phyloP scores from a whole-genome alignment of 2,113 vertebrate genomes.

The Cathartes aura region DNA sequence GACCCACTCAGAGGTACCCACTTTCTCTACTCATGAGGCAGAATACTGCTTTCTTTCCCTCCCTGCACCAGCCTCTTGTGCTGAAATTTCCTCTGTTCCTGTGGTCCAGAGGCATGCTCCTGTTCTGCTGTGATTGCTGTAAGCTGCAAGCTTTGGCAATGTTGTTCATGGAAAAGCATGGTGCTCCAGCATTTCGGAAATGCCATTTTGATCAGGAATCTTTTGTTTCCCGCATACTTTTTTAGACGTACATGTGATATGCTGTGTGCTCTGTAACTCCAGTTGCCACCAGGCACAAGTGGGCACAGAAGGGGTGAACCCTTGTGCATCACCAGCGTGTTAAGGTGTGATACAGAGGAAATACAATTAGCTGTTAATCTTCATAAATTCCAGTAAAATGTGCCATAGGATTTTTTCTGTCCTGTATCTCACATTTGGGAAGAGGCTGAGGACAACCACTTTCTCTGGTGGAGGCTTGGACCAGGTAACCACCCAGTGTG shows the following conservation, averaged over 20 bases:
- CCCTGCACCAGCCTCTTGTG: neutral
- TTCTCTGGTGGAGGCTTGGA: neutral
- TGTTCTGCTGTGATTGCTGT: neutral
- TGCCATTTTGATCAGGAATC: neutral
- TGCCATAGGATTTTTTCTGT: neutral
- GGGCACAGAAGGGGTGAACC: neutral
- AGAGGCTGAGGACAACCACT: neutral
- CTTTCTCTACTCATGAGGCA: neutral
- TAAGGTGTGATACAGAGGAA: neutral
- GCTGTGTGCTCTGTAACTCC: neutral
- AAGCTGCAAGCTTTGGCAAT: neutral
- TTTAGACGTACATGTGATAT: neutral
- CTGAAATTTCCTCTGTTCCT: neutral
- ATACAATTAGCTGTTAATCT: neutral
- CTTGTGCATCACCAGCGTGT: neutral
- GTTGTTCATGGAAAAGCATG: fast-evolving
- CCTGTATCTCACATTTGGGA: neutral
- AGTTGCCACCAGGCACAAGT: fast-evolving
- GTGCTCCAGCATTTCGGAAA: neutral
- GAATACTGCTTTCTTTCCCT: neutral
- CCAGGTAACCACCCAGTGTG: neutral
- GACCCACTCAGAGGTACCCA: neutral
- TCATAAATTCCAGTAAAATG: neutral
- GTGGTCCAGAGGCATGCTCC: neutral
- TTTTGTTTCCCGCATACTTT: neutral